phyloP scores from a whole-genome alignment of 30 jellyfish, hydroid and myxozoan genomes.

The Hydractinia echinata region DNA sequence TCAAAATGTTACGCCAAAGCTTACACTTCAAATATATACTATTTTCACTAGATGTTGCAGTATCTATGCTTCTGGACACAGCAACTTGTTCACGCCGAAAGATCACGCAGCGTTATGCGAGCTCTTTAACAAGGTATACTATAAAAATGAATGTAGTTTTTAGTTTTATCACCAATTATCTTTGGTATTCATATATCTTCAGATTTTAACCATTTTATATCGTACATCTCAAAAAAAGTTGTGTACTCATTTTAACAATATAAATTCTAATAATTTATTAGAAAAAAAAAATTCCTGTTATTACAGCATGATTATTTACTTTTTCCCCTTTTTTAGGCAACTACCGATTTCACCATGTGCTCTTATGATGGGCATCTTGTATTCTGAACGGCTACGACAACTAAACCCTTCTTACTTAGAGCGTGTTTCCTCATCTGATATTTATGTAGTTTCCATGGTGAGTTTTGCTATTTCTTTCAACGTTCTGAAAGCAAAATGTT shows the following conservation, averaged over 20 bases:
- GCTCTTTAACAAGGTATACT: slow-evolving; percentile 24
- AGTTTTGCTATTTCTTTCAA: slow-evolving; percentile 1
- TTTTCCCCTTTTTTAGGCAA: slow-evolving; percentile 34
- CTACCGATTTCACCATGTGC: slow-evolving; percentile 90
- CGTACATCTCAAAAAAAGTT: background rate
- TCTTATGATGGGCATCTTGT: slow-evolving; percentile 83
- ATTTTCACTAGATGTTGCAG: slow-evolving; percentile 72
- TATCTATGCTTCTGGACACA: slow-evolving; percentile 41
- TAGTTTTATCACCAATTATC: too few species aligned
- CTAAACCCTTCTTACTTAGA: slow-evolving; percentile 64
- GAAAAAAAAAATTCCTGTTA: too few species aligned
- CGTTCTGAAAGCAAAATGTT: background rate
- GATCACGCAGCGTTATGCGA: slow-evolving; percentile 33
- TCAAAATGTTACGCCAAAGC: too few species aligned
- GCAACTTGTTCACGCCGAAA: slow-evolving; percentile 28
- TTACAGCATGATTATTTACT: background rate
- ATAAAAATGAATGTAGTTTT: background rate
- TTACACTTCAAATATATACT: background rate
- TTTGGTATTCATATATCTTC: too few species aligned
- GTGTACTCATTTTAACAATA: too few species aligned
- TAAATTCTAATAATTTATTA: too few species aligned
- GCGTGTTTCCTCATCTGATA: slow-evolving; percentile 81
- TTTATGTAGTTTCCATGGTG: slow-evolving; percentile 89
- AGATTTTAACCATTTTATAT: background rate
- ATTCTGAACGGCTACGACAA: slow-evolving; percentile 86